Base-by-base conservation (phyloP, 2,888 invertebrate genomes). In the Ophion costatus region DNA sequence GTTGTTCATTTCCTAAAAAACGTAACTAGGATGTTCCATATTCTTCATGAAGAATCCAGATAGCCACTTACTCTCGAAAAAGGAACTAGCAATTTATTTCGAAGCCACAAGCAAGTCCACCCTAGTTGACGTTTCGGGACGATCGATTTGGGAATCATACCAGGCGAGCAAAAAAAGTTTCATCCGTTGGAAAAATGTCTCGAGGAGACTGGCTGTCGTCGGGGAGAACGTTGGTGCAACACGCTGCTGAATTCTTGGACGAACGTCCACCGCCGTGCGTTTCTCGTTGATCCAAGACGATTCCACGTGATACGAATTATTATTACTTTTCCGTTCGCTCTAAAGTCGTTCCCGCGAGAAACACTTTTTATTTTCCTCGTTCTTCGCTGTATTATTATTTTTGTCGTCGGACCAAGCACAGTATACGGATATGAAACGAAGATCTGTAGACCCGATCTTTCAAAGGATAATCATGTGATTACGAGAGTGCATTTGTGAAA, bases 401-500 rank as follows among this genome's bases (percentile, higher is more conserved):
- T 73, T 57, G 57, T 61, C 57, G 5, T 64, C 73, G 63, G 71
- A 79, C 61, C 70, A 63, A 79, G 56, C 79, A 61, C 61, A 61
- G 61, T 70, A 69, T 45, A 78, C 61, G 29, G 29, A 24, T 20
- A 45, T 24, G 14, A 69, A 61, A 64, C 22, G 38, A 73, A 64
- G 71, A 67, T 70, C 61, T 75, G 22, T 9, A 45, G 14, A 17
- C 4, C 63, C 63, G 33, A 20, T 70, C 51, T 57, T 6, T 70
- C 38, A 11, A 57, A 56, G 22, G 56, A 70, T 79, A 20, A n/a
- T 51, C 51, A 59, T 61, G 70, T 63, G 71, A 71, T 45, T 70
- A 56, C 56, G 57, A 57, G 42, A 66, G 24, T 78, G 80, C 64
- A 75, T 81, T 81, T 78, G 74, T 70, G 81, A 64, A 42, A 81